Evolutionary conservation across 2,797 vertebrate genomes (phyloP).

Genomic region (Poeciliopsis turneri): DNA sequence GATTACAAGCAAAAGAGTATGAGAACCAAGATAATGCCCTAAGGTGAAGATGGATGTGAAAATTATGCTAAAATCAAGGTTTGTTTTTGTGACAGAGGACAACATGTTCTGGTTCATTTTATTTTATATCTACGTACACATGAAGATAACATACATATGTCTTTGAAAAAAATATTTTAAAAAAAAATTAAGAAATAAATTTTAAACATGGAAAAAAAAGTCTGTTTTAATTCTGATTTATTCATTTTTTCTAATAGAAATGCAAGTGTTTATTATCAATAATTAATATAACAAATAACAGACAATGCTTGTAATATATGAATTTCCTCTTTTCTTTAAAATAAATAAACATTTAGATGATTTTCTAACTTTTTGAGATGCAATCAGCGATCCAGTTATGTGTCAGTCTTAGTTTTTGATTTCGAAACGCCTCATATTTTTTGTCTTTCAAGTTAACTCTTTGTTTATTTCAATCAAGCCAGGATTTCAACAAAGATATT

Average conservation of each 20-base stretch:
- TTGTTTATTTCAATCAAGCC: not conserved
- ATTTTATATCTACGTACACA: not conserved
- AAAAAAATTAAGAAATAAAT: not conserved
- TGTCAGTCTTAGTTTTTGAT: not conserved
- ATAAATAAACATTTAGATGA: not conserved
- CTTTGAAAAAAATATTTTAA: not conserved
- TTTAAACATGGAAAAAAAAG: not conserved
- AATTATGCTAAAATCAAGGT: constrained; percentile 21
- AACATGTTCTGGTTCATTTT: not conserved
- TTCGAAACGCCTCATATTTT: not conserved
- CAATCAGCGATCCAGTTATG: not conserved
- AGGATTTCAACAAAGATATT: not conserved
- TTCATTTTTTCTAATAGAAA: not conserved
- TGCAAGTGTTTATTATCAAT: not conserved
- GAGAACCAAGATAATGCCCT: constrained; percentile 19
- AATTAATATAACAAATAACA: not conserved
- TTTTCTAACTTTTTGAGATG: not conserved
- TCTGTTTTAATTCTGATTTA: not conserved
- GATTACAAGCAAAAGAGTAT: constrained; percentile 6
- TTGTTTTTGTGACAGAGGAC: constrained; percentile 3
- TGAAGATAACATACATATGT: not conserved
- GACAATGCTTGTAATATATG: not conserved
- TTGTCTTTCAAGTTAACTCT: not conserved
- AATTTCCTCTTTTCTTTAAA: not conserved
- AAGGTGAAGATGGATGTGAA: constrained; percentile 23